Conservation (phyloP, 2,888 invertebrate genomes). For the Pseudococcus longispinus region DNA sequence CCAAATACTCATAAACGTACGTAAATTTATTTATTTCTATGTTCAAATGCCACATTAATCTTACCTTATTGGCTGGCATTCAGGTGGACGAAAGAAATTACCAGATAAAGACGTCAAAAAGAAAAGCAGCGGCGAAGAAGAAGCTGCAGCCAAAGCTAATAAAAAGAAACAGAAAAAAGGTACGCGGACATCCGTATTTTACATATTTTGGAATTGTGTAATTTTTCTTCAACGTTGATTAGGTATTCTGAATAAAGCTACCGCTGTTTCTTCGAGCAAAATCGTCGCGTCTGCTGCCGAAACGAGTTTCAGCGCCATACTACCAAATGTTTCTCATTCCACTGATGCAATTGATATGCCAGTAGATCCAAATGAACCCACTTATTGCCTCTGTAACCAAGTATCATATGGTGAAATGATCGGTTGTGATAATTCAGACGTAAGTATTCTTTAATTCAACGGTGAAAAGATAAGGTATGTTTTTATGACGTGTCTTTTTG, state of each 20-base stretch:
- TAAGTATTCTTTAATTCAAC: constrained; percentile 63
- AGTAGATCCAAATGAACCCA: constrained; percentile 97
- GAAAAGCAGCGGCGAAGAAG: constrained; percentile 66
- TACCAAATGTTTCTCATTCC: constrained; percentile 74
- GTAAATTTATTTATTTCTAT: not conserved
- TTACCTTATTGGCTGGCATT: not conserved
- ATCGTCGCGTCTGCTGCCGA: constrained; percentile 47
- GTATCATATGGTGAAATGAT: constrained; percentile 97
- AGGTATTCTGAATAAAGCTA: not conserved
- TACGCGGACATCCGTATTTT: constrained; percentile 57
- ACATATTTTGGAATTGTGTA: constrained; percentile 60
- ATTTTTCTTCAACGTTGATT: constrained; percentile 3
- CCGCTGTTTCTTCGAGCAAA: constrained; percentile 55
- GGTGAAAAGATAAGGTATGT: not conserved
- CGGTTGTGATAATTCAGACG: constrained; percentile 92
- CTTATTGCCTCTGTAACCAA: constrained; percentile 97
- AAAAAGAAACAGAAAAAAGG: constrained; percentile 71
- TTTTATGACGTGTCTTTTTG: constrained; percentile 38
- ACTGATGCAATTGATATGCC: constrained; percentile 92
- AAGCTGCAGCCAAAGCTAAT: constrained; percentile 63
- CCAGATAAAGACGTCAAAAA: constrained; percentile 73
- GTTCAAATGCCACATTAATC: not conserved
- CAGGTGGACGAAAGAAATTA: constrained; percentile 75
- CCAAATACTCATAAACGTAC: constrained; percentile 64
- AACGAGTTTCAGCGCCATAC: constrained; percentile 49